Conservation (phyloP, 2,113 vertebrate genomes). For the Sapayoa aenigma region DNA sequence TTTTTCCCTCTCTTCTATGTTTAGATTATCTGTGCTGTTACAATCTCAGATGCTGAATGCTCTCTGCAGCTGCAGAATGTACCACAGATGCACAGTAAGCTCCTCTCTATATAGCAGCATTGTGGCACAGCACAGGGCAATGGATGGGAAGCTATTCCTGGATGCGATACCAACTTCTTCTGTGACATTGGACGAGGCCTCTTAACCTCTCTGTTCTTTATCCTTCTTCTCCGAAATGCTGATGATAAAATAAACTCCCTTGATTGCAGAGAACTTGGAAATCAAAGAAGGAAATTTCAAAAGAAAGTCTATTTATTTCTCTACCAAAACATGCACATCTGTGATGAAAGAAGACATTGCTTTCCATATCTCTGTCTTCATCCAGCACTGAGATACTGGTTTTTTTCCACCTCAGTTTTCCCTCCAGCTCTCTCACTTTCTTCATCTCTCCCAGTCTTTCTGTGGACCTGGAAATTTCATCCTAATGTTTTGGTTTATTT, state of each 20-base stretch:
- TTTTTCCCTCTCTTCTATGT: not conserved
- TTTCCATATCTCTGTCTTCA: not conserved
- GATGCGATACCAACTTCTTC: not conserved
- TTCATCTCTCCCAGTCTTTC: not conserved
- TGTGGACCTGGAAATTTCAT: not conserved
- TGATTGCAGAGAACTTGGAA: constrained; percentile 12
- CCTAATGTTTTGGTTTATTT: not conserved
- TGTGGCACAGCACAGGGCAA: not conserved
- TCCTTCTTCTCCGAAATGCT: not conserved
- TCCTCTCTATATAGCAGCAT: not conserved
- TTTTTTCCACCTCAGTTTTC: not conserved
- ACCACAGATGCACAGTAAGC: constrained; percentile 35
- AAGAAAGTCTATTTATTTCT: constrained; percentile 26
- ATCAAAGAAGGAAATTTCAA: not conserved
- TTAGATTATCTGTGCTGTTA: not conserved
- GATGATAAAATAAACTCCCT: not conserved
- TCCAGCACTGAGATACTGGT: not conserved
- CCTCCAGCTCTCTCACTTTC: not conserved
- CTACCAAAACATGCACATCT: not conserved
- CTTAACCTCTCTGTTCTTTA: not conserved
- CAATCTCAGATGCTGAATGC: not conserved
- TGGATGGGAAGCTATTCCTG: constrained; percentile 11
- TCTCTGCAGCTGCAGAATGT: constrained; percentile 14
- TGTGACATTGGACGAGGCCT: not conserved
- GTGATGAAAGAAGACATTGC: not conserved